A percentile compares a stretch with the other conserved stretches of the same genome.
Conservation (phyloP, 30 jellyfish, hydroid and myxozoan species). For the Chironex yamaguchii region DNA sequence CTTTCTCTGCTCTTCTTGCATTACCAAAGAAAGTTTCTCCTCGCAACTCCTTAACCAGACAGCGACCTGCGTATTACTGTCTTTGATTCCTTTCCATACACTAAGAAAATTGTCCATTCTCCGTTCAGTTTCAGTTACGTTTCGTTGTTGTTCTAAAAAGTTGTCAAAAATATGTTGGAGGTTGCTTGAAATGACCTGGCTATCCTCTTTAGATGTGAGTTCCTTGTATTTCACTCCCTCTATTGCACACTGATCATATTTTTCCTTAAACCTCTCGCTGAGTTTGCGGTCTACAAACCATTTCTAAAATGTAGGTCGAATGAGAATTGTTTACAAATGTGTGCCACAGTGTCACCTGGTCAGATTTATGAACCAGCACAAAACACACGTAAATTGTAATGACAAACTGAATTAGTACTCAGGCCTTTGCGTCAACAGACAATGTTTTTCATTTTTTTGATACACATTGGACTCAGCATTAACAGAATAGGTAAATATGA, state of each 20-base stretch:
- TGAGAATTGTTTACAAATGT: background rate
- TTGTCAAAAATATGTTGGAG: background rate
- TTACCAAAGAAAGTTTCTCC: background rate
- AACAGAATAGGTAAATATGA: too few species aligned
- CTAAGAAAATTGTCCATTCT: background rate
- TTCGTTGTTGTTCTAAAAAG: background rate
- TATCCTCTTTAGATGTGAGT: background rate
- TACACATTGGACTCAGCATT: too few species aligned
- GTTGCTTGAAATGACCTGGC: background rate
- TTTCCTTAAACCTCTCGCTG: conserved; percentile 55
- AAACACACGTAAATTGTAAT: too few species aligned
- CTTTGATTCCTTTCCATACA: background rate
- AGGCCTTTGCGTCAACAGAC: too few species aligned
- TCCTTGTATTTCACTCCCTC: conserved; percentile 19
- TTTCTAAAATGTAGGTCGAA: conserved; percentile 34
- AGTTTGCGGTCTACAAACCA: conserved; percentile 78
- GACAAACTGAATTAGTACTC: too few species aligned
- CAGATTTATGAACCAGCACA: too few species aligned
- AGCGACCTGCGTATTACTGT: background rate
- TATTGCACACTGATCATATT: conserved; percentile 32
- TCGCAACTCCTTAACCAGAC: background rate
- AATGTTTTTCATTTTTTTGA: too few species aligned
- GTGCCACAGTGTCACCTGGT: too few species aligned
- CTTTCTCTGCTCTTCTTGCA: background rate
- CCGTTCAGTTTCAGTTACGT: background rate